Evolutionary conservation across 23 tunicate genomes (phyloP).

Genomic region (Phallusia fumigata): DNA sequence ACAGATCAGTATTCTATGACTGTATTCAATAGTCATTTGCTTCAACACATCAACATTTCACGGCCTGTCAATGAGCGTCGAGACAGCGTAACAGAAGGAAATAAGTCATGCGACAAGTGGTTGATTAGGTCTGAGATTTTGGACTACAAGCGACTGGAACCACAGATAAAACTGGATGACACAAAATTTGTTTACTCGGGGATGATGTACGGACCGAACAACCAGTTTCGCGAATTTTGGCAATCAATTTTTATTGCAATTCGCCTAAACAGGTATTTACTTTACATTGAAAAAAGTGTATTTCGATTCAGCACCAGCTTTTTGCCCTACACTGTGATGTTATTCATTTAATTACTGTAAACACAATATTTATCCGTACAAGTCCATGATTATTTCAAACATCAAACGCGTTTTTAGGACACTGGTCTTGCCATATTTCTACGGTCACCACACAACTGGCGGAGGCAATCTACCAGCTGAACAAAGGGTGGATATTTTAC

Average conservation of each 20-base stretch:
- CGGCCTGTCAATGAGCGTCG: too few relatives aligned
- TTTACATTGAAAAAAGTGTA: too few relatives aligned
- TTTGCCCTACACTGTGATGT: too few relatives aligned
- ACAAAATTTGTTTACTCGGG: not conserved
- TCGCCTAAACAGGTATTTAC: slow-evolving; percentile 1
- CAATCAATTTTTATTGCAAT: not conserved
- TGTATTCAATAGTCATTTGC: too few relatives aligned
- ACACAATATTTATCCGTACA: too few relatives aligned
- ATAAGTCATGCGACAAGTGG: not conserved
- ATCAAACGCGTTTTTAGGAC: not conserved
- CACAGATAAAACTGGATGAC: not conserved
- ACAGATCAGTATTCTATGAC: too few relatives aligned
- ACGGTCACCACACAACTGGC: not conserved
- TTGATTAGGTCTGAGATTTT: not conserved
- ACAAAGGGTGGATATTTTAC: not conserved
- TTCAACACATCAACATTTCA: too few relatives aligned
- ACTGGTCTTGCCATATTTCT: not conserved
- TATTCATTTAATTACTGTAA: too few relatives aligned
- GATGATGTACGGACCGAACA: not conserved
- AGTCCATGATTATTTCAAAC: too few relatives aligned
- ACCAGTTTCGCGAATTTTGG: not conserved
- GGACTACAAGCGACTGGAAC: not conserved
- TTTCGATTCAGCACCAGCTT: too few relatives aligned
- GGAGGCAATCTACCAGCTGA: not conserved
- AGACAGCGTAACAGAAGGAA: not conserved